A percentile compares a stretch with the other conserved stretches of the same genome.
phyloP scores from a whole-genome alignment of 2,888 invertebrate species.

The Heliconius erato region DNA sequence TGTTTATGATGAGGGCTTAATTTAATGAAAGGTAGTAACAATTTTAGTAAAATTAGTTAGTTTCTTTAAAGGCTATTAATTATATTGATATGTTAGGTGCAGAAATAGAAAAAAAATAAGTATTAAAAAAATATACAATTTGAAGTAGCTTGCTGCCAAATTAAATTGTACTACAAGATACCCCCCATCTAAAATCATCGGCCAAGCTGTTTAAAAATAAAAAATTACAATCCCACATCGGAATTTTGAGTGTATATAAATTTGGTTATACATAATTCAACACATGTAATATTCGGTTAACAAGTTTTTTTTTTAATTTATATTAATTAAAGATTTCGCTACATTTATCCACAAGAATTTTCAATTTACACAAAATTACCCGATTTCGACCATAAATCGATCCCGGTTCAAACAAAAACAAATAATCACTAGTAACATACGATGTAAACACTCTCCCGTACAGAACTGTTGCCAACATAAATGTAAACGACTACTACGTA shows the following conservation, averaged over 20 bases:
- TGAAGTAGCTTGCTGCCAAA: neutral
- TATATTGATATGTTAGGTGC: too few relatives aligned
- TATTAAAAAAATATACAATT: neutral
- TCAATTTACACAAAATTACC: conserved; percentile 30
- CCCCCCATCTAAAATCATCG: neutral
- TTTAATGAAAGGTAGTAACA: too few relatives aligned
- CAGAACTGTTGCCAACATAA: conserved; percentile 43
- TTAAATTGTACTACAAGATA: neutral
- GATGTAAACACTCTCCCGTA: conserved; percentile 26
- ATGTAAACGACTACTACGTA: conserved; percentile 34
- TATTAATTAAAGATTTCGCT: conserved; percentile 2
- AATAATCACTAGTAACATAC: conserved; percentile 42
- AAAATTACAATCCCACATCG: neutral
- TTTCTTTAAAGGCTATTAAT: neutral
- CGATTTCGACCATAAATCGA: conserved; percentile 40
- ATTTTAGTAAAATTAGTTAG: neutral
- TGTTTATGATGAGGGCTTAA: too few relatives aligned
- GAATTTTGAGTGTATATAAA: conserved; percentile 1
- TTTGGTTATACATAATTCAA: neutral
- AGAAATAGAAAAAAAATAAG: neutral
- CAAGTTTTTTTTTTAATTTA: neutral
- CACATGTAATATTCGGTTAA: neutral
- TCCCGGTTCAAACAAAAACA: conserved; percentile 36
- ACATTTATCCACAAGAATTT: conserved; percentile 32
- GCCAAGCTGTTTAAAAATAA: neutral